Conservation (phyloP, 2,888 invertebrate species). For the Tenthredo distinguenda region DNA sequence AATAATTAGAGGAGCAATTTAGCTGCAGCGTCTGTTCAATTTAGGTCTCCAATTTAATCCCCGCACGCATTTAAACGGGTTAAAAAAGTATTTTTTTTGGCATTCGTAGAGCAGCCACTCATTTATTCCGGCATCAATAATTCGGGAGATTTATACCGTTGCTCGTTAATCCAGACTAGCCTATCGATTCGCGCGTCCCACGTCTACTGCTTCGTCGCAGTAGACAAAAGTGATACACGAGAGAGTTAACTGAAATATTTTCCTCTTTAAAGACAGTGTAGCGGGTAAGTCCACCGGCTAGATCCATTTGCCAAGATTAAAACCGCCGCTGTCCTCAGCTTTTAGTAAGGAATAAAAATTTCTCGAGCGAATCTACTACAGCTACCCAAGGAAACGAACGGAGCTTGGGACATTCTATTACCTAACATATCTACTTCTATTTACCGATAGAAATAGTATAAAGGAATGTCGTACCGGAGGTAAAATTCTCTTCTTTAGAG, state of each 20-base stretch:
- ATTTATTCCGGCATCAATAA: slow-evolving; percentile 1
- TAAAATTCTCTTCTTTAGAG: slow-evolving; percentile 5
- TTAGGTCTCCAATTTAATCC: not conserved
- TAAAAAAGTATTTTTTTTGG: not conserved
- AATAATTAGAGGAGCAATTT: not conserved
- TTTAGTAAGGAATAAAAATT: slow-evolving; percentile 20
- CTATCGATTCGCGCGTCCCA: not conserved
- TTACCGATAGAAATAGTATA: not conserved
- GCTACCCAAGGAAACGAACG: not conserved
- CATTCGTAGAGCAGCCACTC: not conserved
- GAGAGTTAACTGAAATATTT: not conserved
- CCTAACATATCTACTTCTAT: not conserved
- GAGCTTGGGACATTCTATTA: not conserved
- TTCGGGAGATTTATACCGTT: not conserved
- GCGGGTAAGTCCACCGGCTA: not conserved
- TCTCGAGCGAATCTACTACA: not conserved
- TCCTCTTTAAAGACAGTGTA: not conserved
- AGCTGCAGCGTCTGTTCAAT: slow-evolving; percentile 18
- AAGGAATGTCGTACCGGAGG: not conserved
- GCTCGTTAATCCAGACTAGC: not conserved
- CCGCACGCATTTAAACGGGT: not conserved
- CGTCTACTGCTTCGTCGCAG: not conserved
- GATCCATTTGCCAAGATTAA: slow-evolving; percentile 36
- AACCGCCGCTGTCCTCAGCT: not conserved
- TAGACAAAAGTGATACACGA: not conserved